These are phyloP conservation scores for Spea bombifrons DNA, from an alignment of 2,113 vertebrate genomes.

Conservation along the genomic window DNA sequence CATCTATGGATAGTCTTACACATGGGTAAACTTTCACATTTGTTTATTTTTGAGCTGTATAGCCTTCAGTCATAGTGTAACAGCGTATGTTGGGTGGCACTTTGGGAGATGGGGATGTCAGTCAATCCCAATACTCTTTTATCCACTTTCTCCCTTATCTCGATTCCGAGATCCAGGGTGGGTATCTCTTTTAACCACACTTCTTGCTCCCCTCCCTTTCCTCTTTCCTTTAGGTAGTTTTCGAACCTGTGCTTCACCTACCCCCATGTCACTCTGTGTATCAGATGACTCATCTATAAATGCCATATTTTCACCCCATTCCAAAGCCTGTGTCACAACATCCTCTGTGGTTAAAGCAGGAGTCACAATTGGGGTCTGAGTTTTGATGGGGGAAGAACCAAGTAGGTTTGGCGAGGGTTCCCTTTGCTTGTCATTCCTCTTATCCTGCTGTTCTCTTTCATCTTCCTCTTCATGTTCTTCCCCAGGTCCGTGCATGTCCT, in stretches of 20 bases:
- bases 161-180: constrained; percentile 20
- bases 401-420: constrained; percentile 31
- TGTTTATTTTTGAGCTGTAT: not conserved
- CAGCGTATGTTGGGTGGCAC: constrained; percentile 24
- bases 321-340: constrained; percentile 66
- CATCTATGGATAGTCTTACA: too few relatives aligned
- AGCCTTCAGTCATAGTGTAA: not conserved
- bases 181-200: constrained; percentile 1
- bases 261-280: constrained; percentile 70
- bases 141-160: constrained; percentile 43
- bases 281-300: constrained; percentile 89
- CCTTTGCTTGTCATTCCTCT: constrained; percentile 43
- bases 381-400: not conserved
- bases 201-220: constrained; percentile 9
- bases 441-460: not conserved
- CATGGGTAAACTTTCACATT: not conserved
- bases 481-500: constrained; percentile 53
- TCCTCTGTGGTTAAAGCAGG: constrained; percentile 51
- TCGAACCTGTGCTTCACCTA: constrained; percentile 55
- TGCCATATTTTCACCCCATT: constrained; percentile 82
- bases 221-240: constrained; percentile 42
- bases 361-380: not conserved
- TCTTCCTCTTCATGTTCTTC: constrained; percentile 30
- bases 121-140: not conserved
- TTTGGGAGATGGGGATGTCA: constrained; percentile 28